Percentiles rank a stretch among this genome's conserved stretches.
Conservation (phyloP, 2,797 vertebrate genomes). For the Neoniphon sammara region DNA sequence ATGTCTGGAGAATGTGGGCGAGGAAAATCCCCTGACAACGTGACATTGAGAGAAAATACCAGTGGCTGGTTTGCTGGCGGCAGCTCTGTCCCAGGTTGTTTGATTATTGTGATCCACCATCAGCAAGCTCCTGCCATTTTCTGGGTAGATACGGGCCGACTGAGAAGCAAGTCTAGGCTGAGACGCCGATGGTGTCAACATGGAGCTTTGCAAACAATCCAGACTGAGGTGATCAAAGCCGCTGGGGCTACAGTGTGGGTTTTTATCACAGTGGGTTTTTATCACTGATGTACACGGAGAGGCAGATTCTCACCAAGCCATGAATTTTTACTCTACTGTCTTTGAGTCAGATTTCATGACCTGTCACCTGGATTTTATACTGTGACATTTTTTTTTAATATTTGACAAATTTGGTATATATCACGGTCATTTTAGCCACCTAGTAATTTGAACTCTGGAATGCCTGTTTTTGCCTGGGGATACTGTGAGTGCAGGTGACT, state of each 20-base stretch:
- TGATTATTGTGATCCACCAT: conserved; percentile 23
- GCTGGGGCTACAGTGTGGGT: not conserved
- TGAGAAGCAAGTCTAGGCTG: not conserved
- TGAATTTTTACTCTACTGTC: no score
- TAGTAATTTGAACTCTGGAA: no score
- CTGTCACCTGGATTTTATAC: no score
- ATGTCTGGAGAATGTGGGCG: conserved; percentile 12
- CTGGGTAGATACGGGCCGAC: conserved; percentile 25
- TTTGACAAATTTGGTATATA: no score
- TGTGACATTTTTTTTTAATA: no score
- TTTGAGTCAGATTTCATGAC: no score
- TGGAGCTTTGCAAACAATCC: conserved; percentile 34
- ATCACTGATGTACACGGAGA: not conserved
- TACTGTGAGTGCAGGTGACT: no score
- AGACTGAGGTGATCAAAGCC: not conserved
- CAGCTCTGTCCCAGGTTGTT: conserved; percentile 1
- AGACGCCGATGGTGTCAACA: not conserved
- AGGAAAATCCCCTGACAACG: not conserved
- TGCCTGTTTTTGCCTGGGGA: no score
- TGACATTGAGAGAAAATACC: conserved; percentile 23
- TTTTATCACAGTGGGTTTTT: not conserved
- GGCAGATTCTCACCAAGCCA: not conserved
- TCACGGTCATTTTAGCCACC: no score
- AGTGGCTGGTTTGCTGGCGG: conserved; percentile 3
- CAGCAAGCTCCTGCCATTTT: not conserved